A percentile compares a stretch with the other conserved stretches of the same genome.
These are phyloP conservation scores for Eutrigla gurnardus DNA, from an alignment of 2,797 vertebrate genomes.

Conservation along the genomic window DNA sequence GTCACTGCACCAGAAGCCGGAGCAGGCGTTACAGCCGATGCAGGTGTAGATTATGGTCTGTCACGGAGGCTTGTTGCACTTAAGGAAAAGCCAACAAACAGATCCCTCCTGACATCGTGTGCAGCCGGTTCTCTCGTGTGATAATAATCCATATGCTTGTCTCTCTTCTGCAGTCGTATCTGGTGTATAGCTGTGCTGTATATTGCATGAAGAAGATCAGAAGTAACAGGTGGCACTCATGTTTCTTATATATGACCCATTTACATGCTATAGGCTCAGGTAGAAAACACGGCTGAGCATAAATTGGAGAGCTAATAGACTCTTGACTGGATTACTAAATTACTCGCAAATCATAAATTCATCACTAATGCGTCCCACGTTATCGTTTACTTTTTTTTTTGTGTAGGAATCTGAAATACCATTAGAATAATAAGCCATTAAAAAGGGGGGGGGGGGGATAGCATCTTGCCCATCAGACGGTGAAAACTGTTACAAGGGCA, in stretches of 20 bases:
- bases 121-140: conserved; percentile 1
- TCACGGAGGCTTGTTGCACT: conserved; percentile 41
- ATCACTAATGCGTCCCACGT: conserved; percentile 33
- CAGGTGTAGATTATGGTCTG: conserved; percentile 64
- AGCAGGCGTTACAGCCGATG: conserved; percentile 51
- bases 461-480: conserved; percentile 47
- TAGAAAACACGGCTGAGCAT: conserved; percentile 37
- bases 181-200: conserved; percentile 9
- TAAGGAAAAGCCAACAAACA: conserved; percentile 35
- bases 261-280: conserved; percentile 48
- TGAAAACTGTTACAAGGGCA: conserved; percentile 60
- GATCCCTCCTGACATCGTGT: conserved; percentile 29
- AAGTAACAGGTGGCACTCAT: conserved; percentile 48
- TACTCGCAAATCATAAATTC: conserved; percentile 57
- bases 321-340: conserved; percentile 49
- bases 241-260: conserved; percentile 49
- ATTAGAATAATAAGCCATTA: conserved; percentile 57
- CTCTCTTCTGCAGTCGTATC: conserved; percentile 18
- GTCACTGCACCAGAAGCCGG: conserved; percentile 72
- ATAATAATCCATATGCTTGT: conserved; percentile 18
- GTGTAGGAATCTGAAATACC: conserved; percentile 54
- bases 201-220: conserved; percentile 32
- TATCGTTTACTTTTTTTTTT: conserved; percentile 57
- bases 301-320: conserved; percentile 41
- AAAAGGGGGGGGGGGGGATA: conserved; percentile 12